Base-by-base conservation (phyloP, 2,797 vertebrate genomes). In the Enteromius trimaculatus region DNA sequence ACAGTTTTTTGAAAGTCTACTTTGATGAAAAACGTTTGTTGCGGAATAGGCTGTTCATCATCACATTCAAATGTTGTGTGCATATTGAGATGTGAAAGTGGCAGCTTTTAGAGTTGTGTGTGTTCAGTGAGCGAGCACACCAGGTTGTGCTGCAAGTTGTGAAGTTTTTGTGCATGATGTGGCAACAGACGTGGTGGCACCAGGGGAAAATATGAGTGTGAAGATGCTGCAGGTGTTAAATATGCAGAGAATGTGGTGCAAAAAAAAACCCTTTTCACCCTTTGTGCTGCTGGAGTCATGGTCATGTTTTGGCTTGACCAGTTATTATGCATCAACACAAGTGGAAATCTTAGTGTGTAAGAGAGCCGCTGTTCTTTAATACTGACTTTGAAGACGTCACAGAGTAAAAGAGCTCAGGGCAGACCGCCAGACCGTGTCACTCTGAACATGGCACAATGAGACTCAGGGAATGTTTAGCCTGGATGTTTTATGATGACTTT, bases 141-240 rank as follows among this genome's bases (percentile, higher is more conserved):
- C 37, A 70, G 23, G 29, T 19, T 10, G 8, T 34, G 5, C 14
- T 69, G 51, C 47, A n/a, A 39, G 44, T 23, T 79, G 21, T 69
- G 9, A 21, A 29, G 34, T 42, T 21, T 34, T 75, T 17, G 6
- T 11, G 10, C 0, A 4, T 34, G 39, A 4, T 34, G 39, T 71
- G 39, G 66, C 26, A 70, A 16, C 49, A 70, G 21, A 21, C 55
- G 49, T 7, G 34, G 16, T 58, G 26, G 68, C 26, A 49, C 0
- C 1, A 39, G 71, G 58, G 44, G 37, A 29, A 77, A 23, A 58
- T 65, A 65, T 81, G 26, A 62, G 68, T 53, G 77, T 64, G 69
- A 39, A 79, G 55, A 37, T 51, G 26, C 37, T 16, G 69, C 19
- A 80, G 37, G 53, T 34, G 79, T 72, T 62, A 9, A 72, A 42